phyloP scores from a whole-genome alignment of 2,888 invertebrate genomes.

The Hybos culiciformis region DNA sequence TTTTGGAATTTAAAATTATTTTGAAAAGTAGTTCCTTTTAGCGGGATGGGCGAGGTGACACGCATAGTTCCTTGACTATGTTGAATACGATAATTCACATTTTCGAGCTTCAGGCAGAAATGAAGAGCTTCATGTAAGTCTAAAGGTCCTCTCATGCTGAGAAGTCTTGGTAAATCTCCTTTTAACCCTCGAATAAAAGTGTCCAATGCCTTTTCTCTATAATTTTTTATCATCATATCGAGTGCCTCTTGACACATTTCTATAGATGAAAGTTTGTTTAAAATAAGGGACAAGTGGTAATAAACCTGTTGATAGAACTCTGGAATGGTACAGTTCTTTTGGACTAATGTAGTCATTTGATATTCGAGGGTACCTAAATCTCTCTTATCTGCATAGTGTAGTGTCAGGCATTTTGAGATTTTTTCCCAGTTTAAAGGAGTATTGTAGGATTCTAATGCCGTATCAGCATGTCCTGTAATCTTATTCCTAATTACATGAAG shows the following conservation, averaged over 20 bases:
- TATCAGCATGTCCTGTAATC: slow-evolving; percentile 5
- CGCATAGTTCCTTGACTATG: background rate
- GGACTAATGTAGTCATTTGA: slow-evolving; percentile 11
- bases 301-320: slow-evolving; percentile 16
- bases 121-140: background rate
- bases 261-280: slow-evolving; percentile 16
- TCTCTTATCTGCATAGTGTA: slow-evolving; percentile 11
- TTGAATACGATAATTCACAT: background rate
- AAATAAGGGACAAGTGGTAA: slow-evolving; percentile 15
- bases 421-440: slow-evolving; percentile 8
- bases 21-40: too few species aligned
- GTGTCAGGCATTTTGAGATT: slow-evolving; percentile 6
- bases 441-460: slow-evolving; percentile 7
- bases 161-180: slow-evolving; percentile 9
- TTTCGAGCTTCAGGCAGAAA: background rate
- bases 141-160: slow-evolving; percentile 4
- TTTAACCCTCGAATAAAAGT: slow-evolving; percentile 15
- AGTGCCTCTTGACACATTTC: slow-evolving; percentile 13
- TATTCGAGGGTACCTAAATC: slow-evolving; percentile 12
- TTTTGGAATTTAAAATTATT: too few species aligned
- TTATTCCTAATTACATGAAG: slow-evolving; percentile 4
- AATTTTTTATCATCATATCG: slow-evolving; percentile 9
- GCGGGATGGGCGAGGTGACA: background rate
- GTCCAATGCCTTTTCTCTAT: slow-evolving; percentile 16
- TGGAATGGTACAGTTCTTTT: slow-evolving; percentile 10